Evolutionary conservation across 1,140 invertebrate species (phyloP), one percentile per base, ranked within the genome.

Genomic region (Pectinophora gossypiella): DNA sequence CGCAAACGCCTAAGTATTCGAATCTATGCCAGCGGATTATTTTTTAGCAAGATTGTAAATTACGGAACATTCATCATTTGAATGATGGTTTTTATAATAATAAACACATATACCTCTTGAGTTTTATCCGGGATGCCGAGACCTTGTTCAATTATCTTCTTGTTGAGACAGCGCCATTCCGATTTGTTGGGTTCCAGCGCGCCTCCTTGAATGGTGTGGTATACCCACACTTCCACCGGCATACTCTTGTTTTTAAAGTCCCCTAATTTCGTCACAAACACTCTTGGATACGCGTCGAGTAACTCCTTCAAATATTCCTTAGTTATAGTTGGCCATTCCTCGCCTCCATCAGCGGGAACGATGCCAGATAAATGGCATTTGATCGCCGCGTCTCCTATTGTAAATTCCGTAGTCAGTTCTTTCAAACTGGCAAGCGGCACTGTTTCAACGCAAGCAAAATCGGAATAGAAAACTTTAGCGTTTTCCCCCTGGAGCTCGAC

Each of bases 281-380:
- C 60, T 36, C 81, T 70, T 44, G 73, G 68, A 58, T 89, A 89
- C 0, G 72, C 68, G 2, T 78, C 63, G 7, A 91, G 74, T 0
- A 91, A 67, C n/a, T 90, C 89, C 6, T 73, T 76, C 1, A 92
- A 68, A 48, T 74, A 89, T 32, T 89, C 74, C 36, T 85, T 89
- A 0, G 91, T 89, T 0, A 89, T 60, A 0, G 78, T 83, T 0
- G 88, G 85, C 91, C 91, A 92, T 1, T 69, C 67, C 0, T 74
- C 58, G 0, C 89, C 90, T 1, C 89, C 87, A 0, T 89, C 90
- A 0, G 90, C 42, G 1, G 42, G 42, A 6, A 44, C 15, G 12
- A 92, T 89, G 7, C 90, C 90, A 3, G 68, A 85, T 2, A 92
- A 58, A 61, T 90, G 89, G 47, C 91, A 89, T 61, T 88, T 89